These are phyloP conservation scores for Tipula vernalis DNA, from an alignment of 2,888 invertebrate species.

Conservation along the genomic window DNA sequence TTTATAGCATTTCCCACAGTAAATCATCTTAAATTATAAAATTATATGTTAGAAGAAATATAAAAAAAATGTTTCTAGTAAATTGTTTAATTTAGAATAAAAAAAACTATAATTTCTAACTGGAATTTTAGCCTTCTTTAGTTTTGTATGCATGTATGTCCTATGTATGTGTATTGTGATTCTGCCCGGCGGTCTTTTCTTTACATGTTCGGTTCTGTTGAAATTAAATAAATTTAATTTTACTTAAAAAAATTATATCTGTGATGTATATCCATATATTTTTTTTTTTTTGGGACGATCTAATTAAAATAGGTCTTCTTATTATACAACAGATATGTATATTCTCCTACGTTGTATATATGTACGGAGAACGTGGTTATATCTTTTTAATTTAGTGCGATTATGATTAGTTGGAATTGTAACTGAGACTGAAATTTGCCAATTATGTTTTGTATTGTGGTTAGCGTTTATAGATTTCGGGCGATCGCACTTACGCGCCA, in stretches of 20 bases:
- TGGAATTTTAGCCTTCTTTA: neutral
- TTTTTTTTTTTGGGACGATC: neutral
- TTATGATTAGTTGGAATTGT: neutral
- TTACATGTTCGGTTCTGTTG: neutral
- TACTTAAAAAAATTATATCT: neutral
- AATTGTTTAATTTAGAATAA: neutral
- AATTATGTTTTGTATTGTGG: neutral
- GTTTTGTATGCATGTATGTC: neutral
- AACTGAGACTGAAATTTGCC: neutral
- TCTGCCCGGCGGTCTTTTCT: neutral
- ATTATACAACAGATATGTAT: neutral
- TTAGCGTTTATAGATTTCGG: neutral
- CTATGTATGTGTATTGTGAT: neutral
- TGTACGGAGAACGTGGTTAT: neutral
- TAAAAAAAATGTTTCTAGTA: neutral
- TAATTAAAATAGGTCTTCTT: neutral
- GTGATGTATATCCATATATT: neutral
- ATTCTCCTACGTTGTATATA: neutral
- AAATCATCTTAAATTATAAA: slow-evolving; percentile 5
- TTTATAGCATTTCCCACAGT: slow-evolving; percentile 8
- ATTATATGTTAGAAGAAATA: neutral
- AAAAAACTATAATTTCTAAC: neutral
- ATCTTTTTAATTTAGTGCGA: neutral
- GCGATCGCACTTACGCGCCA: neutral
- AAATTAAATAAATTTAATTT: slow-evolving; percentile 7